A percentile compares a stretch with the other conserved stretches of the same genome.
These are phyloP conservation scores for Sphaerophoria rueppellii DNA, from an alignment of 2,888 invertebrate species.

Conservation along the genomic window DNA sequence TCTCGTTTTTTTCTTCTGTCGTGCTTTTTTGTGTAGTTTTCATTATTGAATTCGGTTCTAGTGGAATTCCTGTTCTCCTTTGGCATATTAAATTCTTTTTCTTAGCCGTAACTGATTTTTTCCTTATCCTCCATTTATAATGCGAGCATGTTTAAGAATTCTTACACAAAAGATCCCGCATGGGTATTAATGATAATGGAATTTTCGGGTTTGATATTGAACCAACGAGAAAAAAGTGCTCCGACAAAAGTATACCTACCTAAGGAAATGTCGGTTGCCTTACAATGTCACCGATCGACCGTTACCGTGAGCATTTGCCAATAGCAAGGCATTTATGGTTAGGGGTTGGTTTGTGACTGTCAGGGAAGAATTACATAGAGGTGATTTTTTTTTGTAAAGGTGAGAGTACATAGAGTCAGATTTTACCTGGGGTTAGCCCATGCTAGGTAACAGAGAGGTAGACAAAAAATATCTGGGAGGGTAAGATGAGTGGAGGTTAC, in stretches of 20 bases:
- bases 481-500: slow-evolving; percentile 17
- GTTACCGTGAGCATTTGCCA: slow-evolving; percentile 45
- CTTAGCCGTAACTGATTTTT: slow-evolving; percentile 33
- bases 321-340: slow-evolving; percentile 46
- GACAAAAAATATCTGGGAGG: slow-evolving; percentile 60
- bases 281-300: not conserved
- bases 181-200: slow-evolving; percentile 38
- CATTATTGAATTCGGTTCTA: not conserved
- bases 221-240: slow-evolving; percentile 7
- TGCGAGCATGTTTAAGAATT: slow-evolving; percentile 1
- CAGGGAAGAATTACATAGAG: slow-evolving; percentile 12
- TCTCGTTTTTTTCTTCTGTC: slow-evolving; percentile 17
- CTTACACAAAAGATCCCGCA: slow-evolving; percentile 42
- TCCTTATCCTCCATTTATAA: not conserved
- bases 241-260: not conserved
- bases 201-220: slow-evolving; percentile 31
- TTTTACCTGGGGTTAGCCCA: slow-evolving; percentile 39
- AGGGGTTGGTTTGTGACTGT: slow-evolving; percentile 64
- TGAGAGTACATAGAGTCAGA: not conserved
- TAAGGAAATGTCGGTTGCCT: slow-evolving; percentile 3
- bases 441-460: not conserved
- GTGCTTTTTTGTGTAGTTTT: not conserved
- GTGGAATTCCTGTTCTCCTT: slow-evolving; percentile 40
- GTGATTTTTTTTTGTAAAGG: slow-evolving; percentile 15
- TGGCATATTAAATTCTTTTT: slow-evolving; percentile 42